Conservation (phyloP, 2,888 invertebrate genomes). For the Pristionchus arcanus region DNA sequence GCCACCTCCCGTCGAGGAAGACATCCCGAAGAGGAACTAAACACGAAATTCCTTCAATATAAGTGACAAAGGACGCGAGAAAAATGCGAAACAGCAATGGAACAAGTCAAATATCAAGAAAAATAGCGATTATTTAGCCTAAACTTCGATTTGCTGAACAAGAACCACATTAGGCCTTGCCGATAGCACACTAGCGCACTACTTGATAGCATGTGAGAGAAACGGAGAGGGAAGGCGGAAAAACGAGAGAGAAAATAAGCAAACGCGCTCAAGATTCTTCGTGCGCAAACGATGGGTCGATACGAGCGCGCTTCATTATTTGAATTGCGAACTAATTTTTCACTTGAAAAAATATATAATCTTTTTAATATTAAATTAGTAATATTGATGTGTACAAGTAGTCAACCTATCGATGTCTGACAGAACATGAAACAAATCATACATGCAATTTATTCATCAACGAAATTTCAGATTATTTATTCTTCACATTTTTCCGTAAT, state of each 20-base stretch:
- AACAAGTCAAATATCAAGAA: not conserved
- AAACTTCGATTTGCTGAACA: not conserved
- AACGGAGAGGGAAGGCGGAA: not conserved
- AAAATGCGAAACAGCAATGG: not conserved
- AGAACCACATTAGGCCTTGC: conserved; percentile 1
- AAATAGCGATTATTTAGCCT: not conserved
- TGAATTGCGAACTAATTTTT: not conserved
- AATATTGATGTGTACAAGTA: not conserved
- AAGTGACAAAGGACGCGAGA: not conserved
- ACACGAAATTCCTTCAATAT: not conserved
- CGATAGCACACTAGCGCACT: conserved; percentile 2
- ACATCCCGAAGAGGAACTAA: not conserved
- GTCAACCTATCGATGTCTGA: not conserved
- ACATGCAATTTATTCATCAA: no score
- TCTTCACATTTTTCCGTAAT: not conserved
- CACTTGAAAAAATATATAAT: no score
- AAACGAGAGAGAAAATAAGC: not conserved
- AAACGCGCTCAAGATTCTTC: conserved; percentile 8
- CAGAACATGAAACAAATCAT: no score
- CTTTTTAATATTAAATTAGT: not conserved
- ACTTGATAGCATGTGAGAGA: conserved; percentile 37
- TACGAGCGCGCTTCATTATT: not conserved
- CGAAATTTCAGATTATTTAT: no score
- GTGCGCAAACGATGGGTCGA: not conserved
- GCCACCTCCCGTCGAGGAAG: conserved; percentile 43